A percentile compares a stretch with the other conserved stretches of the same genome.
These are phyloP conservation scores for Mellivora capensis DNA, from an alignment of 2,113 vertebrate genomes.

Conservation along the genomic window DNA sequence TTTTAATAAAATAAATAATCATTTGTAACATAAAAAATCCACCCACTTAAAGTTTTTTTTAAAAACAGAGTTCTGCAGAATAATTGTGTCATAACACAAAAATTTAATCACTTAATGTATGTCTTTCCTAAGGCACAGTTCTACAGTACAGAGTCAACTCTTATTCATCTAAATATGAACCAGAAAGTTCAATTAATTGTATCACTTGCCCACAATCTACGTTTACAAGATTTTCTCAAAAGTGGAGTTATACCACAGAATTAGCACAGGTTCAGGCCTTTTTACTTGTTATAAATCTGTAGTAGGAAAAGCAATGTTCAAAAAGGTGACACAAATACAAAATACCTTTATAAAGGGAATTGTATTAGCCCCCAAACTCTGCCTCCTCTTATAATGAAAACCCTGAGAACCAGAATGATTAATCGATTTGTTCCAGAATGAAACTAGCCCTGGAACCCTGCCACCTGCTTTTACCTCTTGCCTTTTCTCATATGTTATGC, in stretches of 20 bases:
- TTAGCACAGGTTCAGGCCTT: not conserved
- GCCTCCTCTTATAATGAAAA: conserved; percentile 8
- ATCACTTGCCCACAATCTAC: not conserved
- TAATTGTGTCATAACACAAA: not conserved
- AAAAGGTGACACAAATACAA: conserved; percentile 15
- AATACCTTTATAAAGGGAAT: not conserved
- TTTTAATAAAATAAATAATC: conserved; percentile 23
- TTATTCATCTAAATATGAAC: not conserved
- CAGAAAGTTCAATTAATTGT: not conserved
- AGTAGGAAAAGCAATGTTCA: not conserved
- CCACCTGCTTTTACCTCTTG: not conserved
- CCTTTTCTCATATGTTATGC: conserved; percentile 25
- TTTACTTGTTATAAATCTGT: not conserved
- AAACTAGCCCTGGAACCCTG: not conserved
- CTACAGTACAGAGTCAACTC: not conserved
- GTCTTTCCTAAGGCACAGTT: not conserved
- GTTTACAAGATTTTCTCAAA: conserved; percentile 15
- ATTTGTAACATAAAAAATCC: not conserved
- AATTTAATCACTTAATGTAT: not conserved
- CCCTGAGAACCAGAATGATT: conserved; percentile 12
- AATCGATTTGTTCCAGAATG: not conserved
- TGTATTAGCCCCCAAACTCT: not conserved
- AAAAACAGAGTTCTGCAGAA: not conserved
- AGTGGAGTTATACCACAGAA: not conserved
- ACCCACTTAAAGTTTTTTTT: not conserved